Base-by-base conservation (phyloP, 2,797 vertebrate species). In the Petrocephalus sullivani region DNA sequence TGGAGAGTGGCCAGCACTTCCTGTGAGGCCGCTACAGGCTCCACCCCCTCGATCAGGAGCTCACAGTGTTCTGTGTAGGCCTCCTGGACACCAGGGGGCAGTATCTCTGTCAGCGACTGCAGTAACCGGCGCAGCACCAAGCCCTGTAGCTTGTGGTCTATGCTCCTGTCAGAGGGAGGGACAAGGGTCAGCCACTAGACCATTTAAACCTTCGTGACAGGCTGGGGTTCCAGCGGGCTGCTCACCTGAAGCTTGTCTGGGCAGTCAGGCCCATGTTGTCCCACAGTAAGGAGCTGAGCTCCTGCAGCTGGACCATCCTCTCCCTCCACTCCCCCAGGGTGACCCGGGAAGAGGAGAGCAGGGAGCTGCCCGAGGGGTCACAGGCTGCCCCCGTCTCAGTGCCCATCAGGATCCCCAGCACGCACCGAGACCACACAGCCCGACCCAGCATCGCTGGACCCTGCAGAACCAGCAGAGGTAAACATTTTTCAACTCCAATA, bases 401-500 rank as follows among this genome's bases (percentile, higher is more conserved):
- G 92, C 92, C 96, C 91, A 95, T 96, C 83, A 99, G 94, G 90
- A 98, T 94, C 92, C 97, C 97, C 93, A 97, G 96, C 92, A 98
- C 95, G 93, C 97, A 99, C 89, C 95, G 96, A 0, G 98, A 98
- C 95, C 98, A 97, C 90, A 98, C 93, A 0, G 98, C 97, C 95
- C 95, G 96, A 88, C 93, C 96, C 91, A 99, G 93, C 94, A 97
- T 91, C 54, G 96, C 95, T 3, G 98, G 97, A 60, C 98, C 98
- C 98, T 99, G 91, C 91, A 90, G 83, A 78, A 71, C 49, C 9
- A 3, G n/a, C 19, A 21, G 33, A 41, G 2, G 7, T 78, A 0
- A 28, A 78, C 37, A 78, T 75, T 78, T 6, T 19, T 10, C 21
- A 3, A 0, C n/a, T 53, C 21, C 51, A 23, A 28, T 21, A 4